Evolutionary conservation across 2,113 vertebrate species (phyloP).

Genomic region (Python bivittatus): DNA sequence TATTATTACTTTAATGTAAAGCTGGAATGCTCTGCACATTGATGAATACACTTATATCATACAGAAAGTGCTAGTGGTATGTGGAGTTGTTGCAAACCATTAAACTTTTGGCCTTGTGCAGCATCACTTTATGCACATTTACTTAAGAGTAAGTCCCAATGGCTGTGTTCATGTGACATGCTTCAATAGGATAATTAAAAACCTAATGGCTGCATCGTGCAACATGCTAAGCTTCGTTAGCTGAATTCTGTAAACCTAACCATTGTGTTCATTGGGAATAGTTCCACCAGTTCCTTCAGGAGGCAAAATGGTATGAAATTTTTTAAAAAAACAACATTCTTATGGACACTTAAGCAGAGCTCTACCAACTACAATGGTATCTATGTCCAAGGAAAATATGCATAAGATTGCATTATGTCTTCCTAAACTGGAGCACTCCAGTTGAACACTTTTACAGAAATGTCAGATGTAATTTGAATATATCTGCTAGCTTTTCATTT

Average conservation of each 20-base stretch:
- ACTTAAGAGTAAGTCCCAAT: neutral
- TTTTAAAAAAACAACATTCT: neutral
- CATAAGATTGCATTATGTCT: neutral
- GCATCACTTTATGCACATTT: neutral
- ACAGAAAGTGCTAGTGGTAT: neutral
- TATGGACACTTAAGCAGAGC: neutral
- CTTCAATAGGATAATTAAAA: neutral
- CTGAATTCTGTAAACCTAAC: neutral
- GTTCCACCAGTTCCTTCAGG: neutral
- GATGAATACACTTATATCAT: neutral
- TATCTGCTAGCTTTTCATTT: conserved; percentile 5
- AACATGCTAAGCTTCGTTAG: neutral
- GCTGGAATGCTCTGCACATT: neutral
- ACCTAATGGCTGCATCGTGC: neutral
- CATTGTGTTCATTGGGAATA: neutral
- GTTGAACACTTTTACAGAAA: neutral
- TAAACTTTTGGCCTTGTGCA: neutral
- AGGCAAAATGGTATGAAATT: neutral
- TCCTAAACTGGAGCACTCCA: neutral
- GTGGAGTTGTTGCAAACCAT: neutral
- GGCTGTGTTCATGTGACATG: neutral
- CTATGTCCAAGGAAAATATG: neutral
- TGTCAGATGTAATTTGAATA: neutral
- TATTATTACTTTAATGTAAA: neutral
- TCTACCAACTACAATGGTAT: too few relatives aligned